Evolutionary conservation across 2,888 invertebrate species (phyloP), one percentile per base, ranked within the genome.

Genomic region (Drosophila prostipennis): DNA sequence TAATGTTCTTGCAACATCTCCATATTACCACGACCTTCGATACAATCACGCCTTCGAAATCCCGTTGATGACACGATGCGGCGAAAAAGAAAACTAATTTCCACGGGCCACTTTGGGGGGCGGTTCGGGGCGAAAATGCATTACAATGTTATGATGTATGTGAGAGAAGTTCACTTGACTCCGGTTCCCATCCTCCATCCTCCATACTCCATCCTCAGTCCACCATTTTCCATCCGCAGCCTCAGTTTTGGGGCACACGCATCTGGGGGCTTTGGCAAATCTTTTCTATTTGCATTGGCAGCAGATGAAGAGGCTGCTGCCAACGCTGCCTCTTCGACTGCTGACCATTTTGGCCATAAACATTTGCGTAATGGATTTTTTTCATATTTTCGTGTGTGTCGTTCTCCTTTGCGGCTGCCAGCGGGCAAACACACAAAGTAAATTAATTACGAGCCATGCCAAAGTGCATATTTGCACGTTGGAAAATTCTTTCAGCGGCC

Each of bases 321-420:
- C 37, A 48, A 64, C 16, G 43, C 19, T 43, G 51, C 63, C 37
- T 64, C 58, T 59, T 55, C 37, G 52, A 42, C 34, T 65, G 68
- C 67, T 85, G 86, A 84, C 86, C 85, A 84, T 86, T 86, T 86
- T 89, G 86, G 86, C 82, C 86, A 86, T 86, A 86, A 86, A 86
- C 86, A 86, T 86, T 87, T 89, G 87, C 86, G 86, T 86, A 89
- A 89, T 86, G 86, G 89, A 89, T 86, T 87, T 86, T 86, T 79
- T 71, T 87, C 85, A 85, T 87, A 87, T 85, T 87, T 83, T 80
- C 68, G 61, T 63, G 61, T 63, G 61, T 72, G 37, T 65, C 59
- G 72, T 55, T 40, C 51, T 69, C 46, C 59, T 69, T 84, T 74
- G 77, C 56, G 69, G 78, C 76, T 85, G 74, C 77, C 80, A 81